Conservation (phyloP, 2,888 invertebrate genomes). For the Elmis aenea region DNA sequence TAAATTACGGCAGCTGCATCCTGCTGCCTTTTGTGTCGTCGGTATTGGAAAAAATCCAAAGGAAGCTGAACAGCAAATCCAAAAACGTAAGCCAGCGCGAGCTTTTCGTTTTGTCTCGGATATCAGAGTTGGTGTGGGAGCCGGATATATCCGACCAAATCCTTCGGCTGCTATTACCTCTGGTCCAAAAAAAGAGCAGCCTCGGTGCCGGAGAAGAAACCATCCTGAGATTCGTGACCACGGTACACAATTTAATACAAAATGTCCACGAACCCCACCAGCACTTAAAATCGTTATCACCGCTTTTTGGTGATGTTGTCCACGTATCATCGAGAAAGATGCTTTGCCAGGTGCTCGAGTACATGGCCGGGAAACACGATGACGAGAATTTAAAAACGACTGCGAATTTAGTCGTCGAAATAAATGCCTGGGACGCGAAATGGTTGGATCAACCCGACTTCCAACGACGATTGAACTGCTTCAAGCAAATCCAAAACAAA, state of each 20-base stretch:
- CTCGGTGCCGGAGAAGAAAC: slow-evolving; percentile 62
- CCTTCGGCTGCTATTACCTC: slow-evolving; percentile 65
- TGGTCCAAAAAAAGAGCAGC: slow-evolving; percentile 61
- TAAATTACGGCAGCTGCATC: slow-evolving; percentile 70
- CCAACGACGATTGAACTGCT: slow-evolving; percentile 72
- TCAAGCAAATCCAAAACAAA: slow-evolving; percentile 60
- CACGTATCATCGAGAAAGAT: slow-evolving; percentile 64
- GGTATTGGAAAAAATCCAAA: slow-evolving; percentile 66
- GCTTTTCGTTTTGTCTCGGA: slow-evolving; percentile 66
- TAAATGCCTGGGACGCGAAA: slow-evolving; percentile 83
- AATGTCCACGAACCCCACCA: slow-evolving; percentile 59
- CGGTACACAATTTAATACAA: slow-evolving; percentile 69
- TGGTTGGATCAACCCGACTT: slow-evolving; percentile 96
- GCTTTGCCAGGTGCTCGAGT: slow-evolving; percentile 58
- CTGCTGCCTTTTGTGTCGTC: slow-evolving; percentile 67
- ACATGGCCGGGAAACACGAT: slow-evolving; percentile 53
- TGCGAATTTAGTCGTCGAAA: slow-evolving; percentile 55
- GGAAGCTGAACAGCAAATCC: slow-evolving; percentile 56
- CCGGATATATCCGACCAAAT: slow-evolving; percentile 64
- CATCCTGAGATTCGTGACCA: slow-evolving; percentile 64
- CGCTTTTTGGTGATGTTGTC: slow-evolving; percentile 65
- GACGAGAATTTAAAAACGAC: slow-evolving; percentile 44
- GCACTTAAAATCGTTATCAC: slow-evolving; percentile 66
- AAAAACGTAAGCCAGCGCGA: slow-evolving; percentile 64
- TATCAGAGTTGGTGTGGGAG: slow-evolving; percentile 69